Evolutionary conservation across 2,797 vertebrate genomes (phyloP).

Genomic region (Halcyon chelicuti): DNA sequence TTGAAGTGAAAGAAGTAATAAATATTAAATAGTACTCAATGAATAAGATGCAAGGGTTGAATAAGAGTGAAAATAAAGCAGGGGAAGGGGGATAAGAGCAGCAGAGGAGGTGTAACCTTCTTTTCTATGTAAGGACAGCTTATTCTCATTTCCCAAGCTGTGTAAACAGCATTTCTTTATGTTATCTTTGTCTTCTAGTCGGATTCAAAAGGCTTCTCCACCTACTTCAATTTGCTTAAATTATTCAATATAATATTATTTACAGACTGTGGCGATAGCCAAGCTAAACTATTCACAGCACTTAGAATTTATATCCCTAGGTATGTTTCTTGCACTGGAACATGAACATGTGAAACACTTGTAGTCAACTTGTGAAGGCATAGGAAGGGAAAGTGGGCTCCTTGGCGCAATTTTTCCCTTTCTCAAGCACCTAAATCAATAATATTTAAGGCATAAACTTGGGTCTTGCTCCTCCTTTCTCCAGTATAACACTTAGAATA

Average conservation of each 20-base stretch:
- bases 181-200: background rate
- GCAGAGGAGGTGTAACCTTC: background rate
- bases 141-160: background rate
- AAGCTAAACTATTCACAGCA: background rate
- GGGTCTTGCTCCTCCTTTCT: background rate
- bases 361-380: background rate
- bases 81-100: background rate
- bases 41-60: slow-evolving; percentile 10
- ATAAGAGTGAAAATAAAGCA: background rate
- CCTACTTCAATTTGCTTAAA: background rate
- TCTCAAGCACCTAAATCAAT: background rate
- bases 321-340: background rate
- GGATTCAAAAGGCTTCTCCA: background rate
- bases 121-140: background rate
- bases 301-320: background rate
- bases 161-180: background rate
- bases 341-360: background rate
- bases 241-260: background rate
- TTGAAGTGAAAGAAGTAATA: slow-evolving; percentile 19
- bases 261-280: background rate
- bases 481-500: background rate
- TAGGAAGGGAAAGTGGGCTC: background rate
- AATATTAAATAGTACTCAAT: slow-evolving; percentile 8
- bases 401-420: background rate
- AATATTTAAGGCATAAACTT: background rate